Conservation (phyloP, 2,888 invertebrate species). For the Tipula confusa region DNA sequence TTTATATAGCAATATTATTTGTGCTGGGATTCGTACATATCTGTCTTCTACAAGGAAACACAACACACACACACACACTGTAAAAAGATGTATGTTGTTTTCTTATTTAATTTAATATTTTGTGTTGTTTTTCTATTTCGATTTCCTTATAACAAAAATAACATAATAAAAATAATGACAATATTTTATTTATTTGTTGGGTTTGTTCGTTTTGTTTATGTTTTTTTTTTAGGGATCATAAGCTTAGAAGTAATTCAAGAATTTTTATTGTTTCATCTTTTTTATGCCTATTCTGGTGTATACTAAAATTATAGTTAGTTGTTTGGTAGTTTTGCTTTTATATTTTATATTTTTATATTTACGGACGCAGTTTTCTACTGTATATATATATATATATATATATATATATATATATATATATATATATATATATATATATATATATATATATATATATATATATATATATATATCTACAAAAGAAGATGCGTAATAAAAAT, state of each 20-base stretch:
- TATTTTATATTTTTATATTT: background rate
- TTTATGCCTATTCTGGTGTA: background rate
- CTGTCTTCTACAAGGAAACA: background rate
- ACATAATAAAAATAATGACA: slow-evolving; percentile 20
- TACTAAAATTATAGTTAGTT: background rate
- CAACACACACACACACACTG: background rate
- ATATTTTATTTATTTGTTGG: slow-evolving; percentile 14
- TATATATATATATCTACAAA: too few relatives aligned
- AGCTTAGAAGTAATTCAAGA: background rate
- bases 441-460: too few relatives aligned
- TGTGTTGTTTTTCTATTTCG: background rate
- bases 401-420: too few relatives aligned
- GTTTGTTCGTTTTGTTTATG: background rate
- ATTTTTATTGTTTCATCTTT: slow-evolving; percentile 12
- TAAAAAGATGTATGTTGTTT: slow-evolving; percentile 3
- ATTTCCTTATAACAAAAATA: slow-evolving; percentile 12
- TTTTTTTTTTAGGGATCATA: background rate
- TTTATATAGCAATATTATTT: background rate
- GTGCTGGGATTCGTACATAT: background rate
- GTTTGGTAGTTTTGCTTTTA: background rate
- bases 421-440: too few relatives aligned
- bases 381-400: too few relatives aligned
- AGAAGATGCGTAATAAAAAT: background rate
- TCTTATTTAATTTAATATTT: slow-evolving; percentile 15
- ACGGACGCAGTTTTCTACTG: background rate